Base-by-base conservation (phyloP, 2,113 vertebrate species). In the Melanerpes aurifrons region DNA sequence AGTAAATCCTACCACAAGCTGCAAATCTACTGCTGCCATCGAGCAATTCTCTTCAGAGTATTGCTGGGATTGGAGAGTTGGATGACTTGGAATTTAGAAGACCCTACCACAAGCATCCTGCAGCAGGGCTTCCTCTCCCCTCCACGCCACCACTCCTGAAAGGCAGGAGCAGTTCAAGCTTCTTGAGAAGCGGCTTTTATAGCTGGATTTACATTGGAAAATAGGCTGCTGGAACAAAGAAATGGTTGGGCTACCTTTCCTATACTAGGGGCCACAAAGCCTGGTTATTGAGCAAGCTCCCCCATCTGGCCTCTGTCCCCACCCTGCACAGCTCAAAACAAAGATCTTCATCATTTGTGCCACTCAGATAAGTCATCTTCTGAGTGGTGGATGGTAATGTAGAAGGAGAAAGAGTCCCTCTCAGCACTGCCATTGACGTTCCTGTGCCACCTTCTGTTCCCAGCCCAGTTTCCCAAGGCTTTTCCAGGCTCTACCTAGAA, bases 151-250 rank as follows among this genome's bases (percentile, higher is more conserved):
- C 94, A 94, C 94, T 96, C 92, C 93, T 95, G 89, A 24, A 90
- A 95, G 66, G 93, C 97, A 92, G 84, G 75, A 94, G 89, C 94
- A 96, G 95, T 92, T 95, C n/a, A n/a, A n/a, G n/a, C n/a, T 63
- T 58, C 26, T 72, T 31, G 26, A 63, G 28, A 50, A 43, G 26
- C 71, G 21, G 5, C 12, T 45, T 81, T 72, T 58, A 32, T 9
- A 83, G 16, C 16, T 32, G 25, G 22, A 40, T 84, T 88, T 84
- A 26, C 21, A 4, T 70, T 1, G 1, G n/a, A 48, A 63, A 77
- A 21, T 7, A 9, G 4, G 58, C 70, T 73, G 10, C 76, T 73
- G 48, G 31, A 72, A 25, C 21, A 78, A 32, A 1, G 43, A 25
- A 53, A 28, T 18, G 26, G 9, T 47, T 53, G 7, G 26, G 24